Conservation (phyloP, 2,113 vertebrate species). For the Dissostichus mawsoni region DNA sequence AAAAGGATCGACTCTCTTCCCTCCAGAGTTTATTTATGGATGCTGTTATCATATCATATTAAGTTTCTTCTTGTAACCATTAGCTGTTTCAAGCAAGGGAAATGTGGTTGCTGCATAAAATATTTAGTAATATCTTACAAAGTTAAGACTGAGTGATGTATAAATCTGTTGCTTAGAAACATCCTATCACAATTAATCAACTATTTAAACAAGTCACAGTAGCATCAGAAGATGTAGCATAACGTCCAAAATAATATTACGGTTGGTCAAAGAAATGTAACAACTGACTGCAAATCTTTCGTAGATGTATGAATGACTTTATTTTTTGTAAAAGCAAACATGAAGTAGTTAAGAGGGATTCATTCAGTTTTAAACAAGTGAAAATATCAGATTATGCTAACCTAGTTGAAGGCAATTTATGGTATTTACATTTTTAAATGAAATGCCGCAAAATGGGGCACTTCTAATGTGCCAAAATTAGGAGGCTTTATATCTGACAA, state of each 20-base stretch:
- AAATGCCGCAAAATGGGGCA: too few relatives aligned
- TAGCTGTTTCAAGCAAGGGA: neutral
- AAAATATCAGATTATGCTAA: neutral
- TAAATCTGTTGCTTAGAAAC: neutral
- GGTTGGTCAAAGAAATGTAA: neutral
- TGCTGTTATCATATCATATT: conserved; percentile 44
- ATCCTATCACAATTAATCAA: too few relatives aligned
- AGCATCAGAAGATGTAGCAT: neutral
- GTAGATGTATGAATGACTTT: neutral
- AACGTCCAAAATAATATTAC: neutral
- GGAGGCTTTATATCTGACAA: too few relatives aligned
- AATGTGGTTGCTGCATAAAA: neutral
- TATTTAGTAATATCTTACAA: conserved; percentile 12
- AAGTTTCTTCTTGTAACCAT: neutral
- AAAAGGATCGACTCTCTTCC: conserved; percentile 39
- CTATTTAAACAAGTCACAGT: too few relatives aligned
- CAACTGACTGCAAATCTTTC: neutral
- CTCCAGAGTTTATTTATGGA: conserved; percentile 57
- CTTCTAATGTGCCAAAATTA: too few relatives aligned
- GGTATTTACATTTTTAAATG: neutral
- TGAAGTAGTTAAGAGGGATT: neutral
- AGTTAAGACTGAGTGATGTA: conserved; percentile 3
- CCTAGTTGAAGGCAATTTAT: neutral
- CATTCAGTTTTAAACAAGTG: neutral
- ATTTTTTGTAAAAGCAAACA: neutral